Base-by-base conservation (phyloP, 2,113 vertebrate species). In the Chelonoidis abingdonii region DNA sequence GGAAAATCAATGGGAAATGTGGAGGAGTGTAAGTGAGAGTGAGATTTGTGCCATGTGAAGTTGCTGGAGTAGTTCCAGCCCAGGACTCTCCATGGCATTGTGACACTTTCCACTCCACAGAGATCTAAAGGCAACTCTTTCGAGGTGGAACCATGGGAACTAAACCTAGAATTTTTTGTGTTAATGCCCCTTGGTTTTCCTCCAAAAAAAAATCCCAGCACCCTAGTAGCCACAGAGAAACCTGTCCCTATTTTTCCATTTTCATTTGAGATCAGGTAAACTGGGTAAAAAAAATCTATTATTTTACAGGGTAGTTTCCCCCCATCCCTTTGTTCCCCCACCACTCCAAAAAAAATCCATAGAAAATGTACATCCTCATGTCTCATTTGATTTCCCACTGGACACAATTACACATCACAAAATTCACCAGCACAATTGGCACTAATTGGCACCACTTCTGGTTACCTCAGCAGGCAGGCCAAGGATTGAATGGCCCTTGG, bases 11-110 rank as follows among this genome's bases (percentile, higher is more conserved):
- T 95, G 94, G 94, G 95, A 83, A 81, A 85, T 0, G 49, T 83
- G 95, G 95, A 98, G 95, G 95, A 98, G 96, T 52, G 96, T 93
- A 96, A 96, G 82, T 92, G 85, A 59, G 91, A 75, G 89, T 92
- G 89, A 84, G 84, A 49, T 93, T 78, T 89, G 89, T 95, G 50
- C 90, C 94, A 96, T 96, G 94, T 90, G 95, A 93, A 95, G 92
- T 86, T 94, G 75, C 94, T 91, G 24, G 81, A 94, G 59, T 25
- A 47, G 65, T 82, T 84, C 53, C 87, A 96, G 87, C 86, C 96
- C 93, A 95, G 89, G 82, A 89, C 86, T 92, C 84, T 92, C 96
- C 95, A 97, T 96, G 95, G 82, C 84, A 87, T 79, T 29, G 94
- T 83, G 69, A 6, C 80, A 80, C 96, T 91, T 95, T 95, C 91